phyloP scores from a whole-genome alignment of 2,797 vertebrate genomes.

The Helostoma temminkii region DNA sequence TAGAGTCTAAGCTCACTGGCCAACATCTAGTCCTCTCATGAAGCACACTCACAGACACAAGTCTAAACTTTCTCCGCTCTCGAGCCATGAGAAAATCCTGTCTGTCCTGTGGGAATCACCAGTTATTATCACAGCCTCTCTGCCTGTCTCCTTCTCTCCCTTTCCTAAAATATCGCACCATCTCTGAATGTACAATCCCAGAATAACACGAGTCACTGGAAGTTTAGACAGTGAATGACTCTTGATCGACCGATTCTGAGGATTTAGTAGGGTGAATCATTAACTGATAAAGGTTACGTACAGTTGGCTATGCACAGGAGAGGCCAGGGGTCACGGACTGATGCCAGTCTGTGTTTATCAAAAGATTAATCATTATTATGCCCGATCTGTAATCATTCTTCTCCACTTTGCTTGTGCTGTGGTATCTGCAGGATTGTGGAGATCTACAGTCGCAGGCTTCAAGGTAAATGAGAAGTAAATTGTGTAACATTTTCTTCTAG shows the following conservation, averaged over 20 bases:
- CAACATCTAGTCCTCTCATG: slow-evolving; percentile 74
- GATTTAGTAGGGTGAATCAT: slow-evolving; percentile 56
- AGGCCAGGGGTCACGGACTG: slow-evolving; percentile 29
- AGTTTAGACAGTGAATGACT: slow-evolving; percentile 19
- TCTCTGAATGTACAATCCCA: slow-evolving; percentile 45
- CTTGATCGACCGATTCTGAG: slow-evolving; percentile 35
- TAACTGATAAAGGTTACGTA: slow-evolving; percentile 46
- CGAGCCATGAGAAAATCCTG: slow-evolving; percentile 81
- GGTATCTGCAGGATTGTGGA: slow-evolving; percentile 86
- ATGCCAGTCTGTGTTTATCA: slow-evolving; percentile 47
- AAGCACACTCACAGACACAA: slow-evolving; percentile 65
- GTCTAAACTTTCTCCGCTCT: slow-evolving; percentile 67
- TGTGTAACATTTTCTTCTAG: not conserved
- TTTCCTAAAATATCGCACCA: slow-evolving; percentile 49
- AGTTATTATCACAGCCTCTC: slow-evolving; percentile 72
- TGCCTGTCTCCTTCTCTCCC: slow-evolving; percentile 48
- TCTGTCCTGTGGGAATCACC: slow-evolving; percentile 74
- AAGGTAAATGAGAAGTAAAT: slow-evolving; percentile 77
- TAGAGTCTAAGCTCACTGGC: slow-evolving; percentile 75
- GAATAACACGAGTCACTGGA: slow-evolving; percentile 29
- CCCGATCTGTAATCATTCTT: slow-evolving; percentile 31
- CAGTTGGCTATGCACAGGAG: not conserved
- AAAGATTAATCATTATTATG: slow-evolving; percentile 63
- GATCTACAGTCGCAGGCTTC: slow-evolving; percentile 89
- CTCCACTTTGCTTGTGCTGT: slow-evolving; percentile 33